Evolutionary conservation across 2,888 invertebrate species (phyloP), one percentile per base, ranked within the genome.

Genomic region (Norana najaformis): DNA sequence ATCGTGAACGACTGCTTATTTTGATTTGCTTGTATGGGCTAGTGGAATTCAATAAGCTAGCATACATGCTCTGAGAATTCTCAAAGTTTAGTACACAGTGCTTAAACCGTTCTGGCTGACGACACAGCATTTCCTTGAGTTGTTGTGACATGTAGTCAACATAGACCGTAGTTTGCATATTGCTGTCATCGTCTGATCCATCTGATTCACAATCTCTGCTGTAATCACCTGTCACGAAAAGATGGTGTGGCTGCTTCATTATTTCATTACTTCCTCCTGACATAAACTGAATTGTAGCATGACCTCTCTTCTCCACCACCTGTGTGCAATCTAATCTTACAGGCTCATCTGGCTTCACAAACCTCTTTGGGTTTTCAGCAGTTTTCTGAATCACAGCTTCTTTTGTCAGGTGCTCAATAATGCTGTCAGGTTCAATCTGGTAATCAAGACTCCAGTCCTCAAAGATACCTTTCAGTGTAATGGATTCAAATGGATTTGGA

Each of bases 81-180:
- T 92, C 92, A 30, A 90, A 88, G 82, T 92, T 91, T 14, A 94
- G 89, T 34, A 92, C 91, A 91, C 93, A 93, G 14, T 90, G 92
- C 88, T 93, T 92, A 92, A 93, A 94, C 39, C 91, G 91, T 23
- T 91, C 91, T 20, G 93, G 92, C 20, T 93, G 91, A 39, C 88
- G 90, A 36, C 90, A 41, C 14, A 94, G 85, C 20, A 93, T 90
- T 34, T 92, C 91, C 69, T 90, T 83, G 34, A 91, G 90, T 83
- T 91, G 91, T 83, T 92, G 90, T 23, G 83, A 36, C 39, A 85
- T 89, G 89, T 90, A 91, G n/a, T 92, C 92, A 36, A 89, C 41
- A n/a, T 91, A 89, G 34, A 69, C 89, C 2, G 30, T 88, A 53
- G 88, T 85, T 34, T 47, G 69, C n/a, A 34, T 38, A 14, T 88